Conservation (phyloP, 2,113 vertebrate species). For the Oreochromis tanganicae region DNA sequence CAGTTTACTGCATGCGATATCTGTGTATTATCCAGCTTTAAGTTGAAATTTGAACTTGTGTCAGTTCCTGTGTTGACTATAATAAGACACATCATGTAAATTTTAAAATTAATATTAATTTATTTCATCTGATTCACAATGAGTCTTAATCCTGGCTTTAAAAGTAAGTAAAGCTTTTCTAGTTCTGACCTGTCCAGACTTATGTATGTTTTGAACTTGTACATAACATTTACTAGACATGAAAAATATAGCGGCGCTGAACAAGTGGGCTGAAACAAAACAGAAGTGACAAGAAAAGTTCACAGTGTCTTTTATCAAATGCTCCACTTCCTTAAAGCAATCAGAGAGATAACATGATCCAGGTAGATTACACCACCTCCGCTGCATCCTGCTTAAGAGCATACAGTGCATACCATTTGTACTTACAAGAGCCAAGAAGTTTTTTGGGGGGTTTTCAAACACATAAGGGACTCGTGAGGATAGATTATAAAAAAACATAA, state of each 20-base stretch:
- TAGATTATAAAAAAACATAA: neutral
- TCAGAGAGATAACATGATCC: neutral
- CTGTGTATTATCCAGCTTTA: neutral
- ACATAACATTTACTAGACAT: neutral
- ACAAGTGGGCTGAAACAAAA: neutral
- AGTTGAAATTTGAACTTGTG: neutral
- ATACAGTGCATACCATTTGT: neutral
- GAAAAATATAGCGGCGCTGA: neutral
- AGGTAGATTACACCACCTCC: neutral
- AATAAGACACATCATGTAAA: neutral
- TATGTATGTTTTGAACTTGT: neutral
- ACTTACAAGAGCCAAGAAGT: neutral
- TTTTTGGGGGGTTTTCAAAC: rapidly evolving
- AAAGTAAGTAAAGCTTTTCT: neutral
- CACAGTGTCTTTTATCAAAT: neutral
- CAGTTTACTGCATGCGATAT: neutral
- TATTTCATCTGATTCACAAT: neutral
- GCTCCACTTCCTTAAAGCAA: neutral
- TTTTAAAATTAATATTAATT: neutral
- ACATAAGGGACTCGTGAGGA: neutral
- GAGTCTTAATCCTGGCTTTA: neutral
- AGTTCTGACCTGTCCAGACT: neutral
- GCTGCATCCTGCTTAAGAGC: neutral
- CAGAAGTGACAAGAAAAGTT: neutral
- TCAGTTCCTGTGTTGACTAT: neutral